These are phyloP conservation scores for Leucosticte australis DNA, from an alignment of 2,113 vertebrate species.

Conservation along the genomic window DNA sequence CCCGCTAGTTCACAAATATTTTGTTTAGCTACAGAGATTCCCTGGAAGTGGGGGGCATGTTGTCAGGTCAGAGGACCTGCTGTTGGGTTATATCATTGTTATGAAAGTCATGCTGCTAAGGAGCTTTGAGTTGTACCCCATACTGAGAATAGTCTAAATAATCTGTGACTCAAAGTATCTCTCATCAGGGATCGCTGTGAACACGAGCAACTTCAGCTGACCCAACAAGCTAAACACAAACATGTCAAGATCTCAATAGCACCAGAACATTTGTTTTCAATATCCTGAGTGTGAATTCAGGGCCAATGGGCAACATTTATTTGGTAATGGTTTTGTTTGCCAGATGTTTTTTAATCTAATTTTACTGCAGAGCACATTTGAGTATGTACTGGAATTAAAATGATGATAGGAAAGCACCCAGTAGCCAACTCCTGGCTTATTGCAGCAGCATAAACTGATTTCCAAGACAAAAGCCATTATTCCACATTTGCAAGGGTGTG, in stretches of 20 bases:
- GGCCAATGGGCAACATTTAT: constrained; percentile 20
- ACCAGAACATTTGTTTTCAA: constrained; percentile 62
- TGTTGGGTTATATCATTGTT: constrained; percentile 66
- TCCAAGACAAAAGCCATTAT: background rate
- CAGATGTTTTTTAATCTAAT: constrained; percentile 44
- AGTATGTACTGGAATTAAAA: background rate
- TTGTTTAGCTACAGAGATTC: constrained; percentile 47
- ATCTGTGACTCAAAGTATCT: constrained; percentile 62
- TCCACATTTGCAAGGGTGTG: background rate
- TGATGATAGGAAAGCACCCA: background rate
- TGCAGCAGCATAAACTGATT: background rate
- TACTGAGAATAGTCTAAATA: constrained; percentile 68
- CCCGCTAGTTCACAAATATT: constrained; percentile 43
- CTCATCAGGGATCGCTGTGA: constrained; percentile 51
- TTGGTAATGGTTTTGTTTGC: background rate
- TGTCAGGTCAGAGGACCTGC: constrained; percentile 61
- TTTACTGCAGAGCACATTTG: background rate
- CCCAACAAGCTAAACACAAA: constrained; percentile 44
- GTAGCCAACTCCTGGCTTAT: background rate
- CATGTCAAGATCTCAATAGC: constrained; percentile 50
- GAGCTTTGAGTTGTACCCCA: constrained; percentile 53
- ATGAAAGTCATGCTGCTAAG: constrained; percentile 62
- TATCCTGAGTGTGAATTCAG: constrained; percentile 25
- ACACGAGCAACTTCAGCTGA: constrained; percentile 46
- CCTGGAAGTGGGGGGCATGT: background rate